Base-by-base conservation (phyloP, 1,140 invertebrate species). In the Drosophila hydei region DNA sequence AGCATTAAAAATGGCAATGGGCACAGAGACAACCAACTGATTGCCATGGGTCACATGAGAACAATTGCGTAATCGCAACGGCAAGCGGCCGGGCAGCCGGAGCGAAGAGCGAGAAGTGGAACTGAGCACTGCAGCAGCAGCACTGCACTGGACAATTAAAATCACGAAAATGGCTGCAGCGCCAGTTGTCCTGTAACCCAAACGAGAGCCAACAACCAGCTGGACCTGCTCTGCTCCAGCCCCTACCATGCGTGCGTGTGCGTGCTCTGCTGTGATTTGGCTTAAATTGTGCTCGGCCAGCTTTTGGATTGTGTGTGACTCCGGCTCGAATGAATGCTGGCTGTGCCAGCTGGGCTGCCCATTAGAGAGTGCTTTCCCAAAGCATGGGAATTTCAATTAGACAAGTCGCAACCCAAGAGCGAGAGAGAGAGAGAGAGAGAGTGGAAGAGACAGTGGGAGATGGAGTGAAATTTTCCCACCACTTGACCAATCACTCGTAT, bases 111-210 rank as follows among this genome's bases (percentile, higher is more conserved):
- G 43, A 12, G n/a, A 19, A 0, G 18, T 0, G 67, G 43, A 47
- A 52, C 7, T 25, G 51, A 5, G 27, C 30, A 33, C 30, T 33
- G 33, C 63, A 9, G 27, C 50, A 52, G n/a, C 52, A 45, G 56
- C 63, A 68, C 42, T 48, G 70, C 64, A 68, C 56, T 60, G 61
- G 77, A 87, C 81, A 87, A 87, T 87, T 87, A 87, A 87, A 87
- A 87, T 79, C 77, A 72, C 60, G 63, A 87, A 88, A 87, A 87
- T 83, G 78, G 51, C 83, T 77, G 81, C 77, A 63, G 61, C 69
- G 48, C 48, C 70, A 58, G 56, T 60, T 67, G 55, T 72, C 38
- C 62, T 67, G 62, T 25, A 42, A 16, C 19, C 38, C 8, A 25
- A 42, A 9, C 23, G 8, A 42, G 8, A 56, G 19, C 16, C 48